Conservation (phyloP, 2,797 vertebrate species). For the Enteromius unitaeniatus region DNA sequence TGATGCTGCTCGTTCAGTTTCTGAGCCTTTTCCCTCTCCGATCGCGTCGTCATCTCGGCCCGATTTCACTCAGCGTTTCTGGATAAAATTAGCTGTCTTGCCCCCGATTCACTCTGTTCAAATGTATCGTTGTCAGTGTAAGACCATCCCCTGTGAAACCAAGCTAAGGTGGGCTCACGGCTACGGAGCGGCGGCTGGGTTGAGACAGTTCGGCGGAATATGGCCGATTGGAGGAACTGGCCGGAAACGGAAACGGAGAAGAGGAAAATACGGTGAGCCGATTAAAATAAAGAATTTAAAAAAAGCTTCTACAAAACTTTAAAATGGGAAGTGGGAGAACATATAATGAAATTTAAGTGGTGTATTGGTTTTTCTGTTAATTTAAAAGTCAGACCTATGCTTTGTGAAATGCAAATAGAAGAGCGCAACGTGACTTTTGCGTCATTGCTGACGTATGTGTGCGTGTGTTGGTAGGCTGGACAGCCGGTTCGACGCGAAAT, state of each 20-base stretch:
- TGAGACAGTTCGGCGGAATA: slow-evolving; percentile 56
- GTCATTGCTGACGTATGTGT: slow-evolving; percentile 30
- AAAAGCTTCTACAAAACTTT: background rate
- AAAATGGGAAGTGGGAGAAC: background rate
- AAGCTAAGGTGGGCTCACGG: slow-evolving; percentile 21
- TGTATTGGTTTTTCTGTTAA: background rate
- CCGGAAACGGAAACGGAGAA: slow-evolving; percentile 62
- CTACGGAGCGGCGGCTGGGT: slow-evolving; percentile 3
- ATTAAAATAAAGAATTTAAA: background rate
- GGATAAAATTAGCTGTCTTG: slow-evolving; percentile 40
- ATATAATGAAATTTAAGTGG: background rate
- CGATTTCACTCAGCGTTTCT: slow-evolving; percentile 35
- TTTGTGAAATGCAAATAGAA: background rate
- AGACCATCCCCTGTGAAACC: slow-evolving; percentile 56
- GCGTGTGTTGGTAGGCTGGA: background rate
- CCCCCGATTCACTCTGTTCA: slow-evolving; percentile 38
- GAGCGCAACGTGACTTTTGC: background rate
- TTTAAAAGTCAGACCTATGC: background rate
- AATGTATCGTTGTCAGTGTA: slow-evolving; percentile 2
- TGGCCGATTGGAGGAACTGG: slow-evolving; percentile 60
- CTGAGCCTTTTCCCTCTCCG: slow-evolving; percentile 95
- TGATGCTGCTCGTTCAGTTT: slow-evolving; percentile 99
- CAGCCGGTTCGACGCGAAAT: slow-evolving; percentile 5
- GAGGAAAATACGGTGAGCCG: background rate
- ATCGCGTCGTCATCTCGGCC: slow-evolving; percentile 89